Evolutionary conservation across 2,797 vertebrate genomes (phyloP).

Genomic region (Acanthurus tractus): DNA sequence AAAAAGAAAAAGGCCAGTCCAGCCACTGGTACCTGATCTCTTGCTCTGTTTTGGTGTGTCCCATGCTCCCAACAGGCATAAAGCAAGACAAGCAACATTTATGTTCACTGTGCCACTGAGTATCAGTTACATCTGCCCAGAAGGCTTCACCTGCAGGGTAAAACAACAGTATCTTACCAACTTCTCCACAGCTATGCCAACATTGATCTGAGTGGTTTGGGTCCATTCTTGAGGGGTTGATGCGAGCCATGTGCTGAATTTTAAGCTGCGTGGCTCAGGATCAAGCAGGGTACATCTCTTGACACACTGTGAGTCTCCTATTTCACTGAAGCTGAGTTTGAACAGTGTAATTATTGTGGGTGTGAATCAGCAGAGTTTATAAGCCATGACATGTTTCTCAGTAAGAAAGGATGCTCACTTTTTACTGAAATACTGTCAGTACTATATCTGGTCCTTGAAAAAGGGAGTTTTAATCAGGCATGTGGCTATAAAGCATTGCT

Average conservation of each 20-base stretch:
- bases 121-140: conserved; percentile 28
- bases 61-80: conserved; percentile 19
- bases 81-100: conserved; percentile 16
- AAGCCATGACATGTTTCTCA: conserved; percentile 1
- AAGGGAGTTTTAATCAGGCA: neutral
- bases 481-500: neutral
- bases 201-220: conserved; percentile 22
- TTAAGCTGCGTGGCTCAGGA: neutral
- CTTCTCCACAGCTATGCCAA: conserved; percentile 4
- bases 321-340: neutral
- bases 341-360: conserved; percentile 6
- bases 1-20: neutral
- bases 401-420: neutral
- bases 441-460: neutral
- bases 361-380: neutral
- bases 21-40: conserved; percentile 1
- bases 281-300: conserved; percentile 1
- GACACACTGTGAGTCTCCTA: conserved; percentile 11
- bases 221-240: conserved; percentile 12
- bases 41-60: neutral
- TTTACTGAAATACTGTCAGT: neutral
- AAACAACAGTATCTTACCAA: conserved; percentile 17
- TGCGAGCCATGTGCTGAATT: conserved; percentile 10
- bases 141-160: conserved; percentile 20
- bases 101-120: conserved; percentile 30